phyloP scores from a whole-genome alignment of 2,797 vertebrate species.

The Adrianichthys oophorus region DNA sequence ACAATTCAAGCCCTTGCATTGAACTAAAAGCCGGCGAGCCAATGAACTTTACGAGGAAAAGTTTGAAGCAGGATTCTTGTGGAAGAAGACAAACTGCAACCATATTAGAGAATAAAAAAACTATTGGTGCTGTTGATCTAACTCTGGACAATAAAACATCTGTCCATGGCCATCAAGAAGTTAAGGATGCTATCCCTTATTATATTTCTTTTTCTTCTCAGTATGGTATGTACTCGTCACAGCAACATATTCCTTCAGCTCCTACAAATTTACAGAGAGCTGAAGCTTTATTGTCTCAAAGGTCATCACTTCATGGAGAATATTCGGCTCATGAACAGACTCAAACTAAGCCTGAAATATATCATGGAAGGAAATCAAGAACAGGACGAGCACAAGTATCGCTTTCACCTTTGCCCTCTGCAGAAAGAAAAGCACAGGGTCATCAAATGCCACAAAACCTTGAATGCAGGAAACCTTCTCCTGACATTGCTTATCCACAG shows the following conservation, averaged over 20 bases:
- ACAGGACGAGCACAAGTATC: slow-evolving; percentile 5
- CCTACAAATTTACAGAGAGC: slow-evolving; percentile 13
- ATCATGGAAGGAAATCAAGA: slow-evolving; percentile 14
- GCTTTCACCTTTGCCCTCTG: slow-evolving; percentile 18
- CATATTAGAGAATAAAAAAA: slow-evolving; percentile 37
- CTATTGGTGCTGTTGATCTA: slow-evolving; percentile 66
- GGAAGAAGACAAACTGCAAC: slow-evolving; percentile 40
- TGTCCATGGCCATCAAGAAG: slow-evolving; percentile 29
- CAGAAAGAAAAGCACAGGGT: slow-evolving; percentile 19
- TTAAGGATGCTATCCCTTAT: slow-evolving; percentile 60
- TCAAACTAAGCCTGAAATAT: slow-evolving; percentile 18
- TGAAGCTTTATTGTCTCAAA: slow-evolving; percentile 20
- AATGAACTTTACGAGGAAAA: slow-evolving; percentile 67
- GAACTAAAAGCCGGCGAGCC: slow-evolving; percentile 55
- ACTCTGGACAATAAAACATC: slow-evolving; percentile 56
- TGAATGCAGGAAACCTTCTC: slow-evolving; percentile 4
- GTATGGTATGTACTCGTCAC: slow-evolving; percentile 21
- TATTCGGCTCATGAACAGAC: slow-evolving; percentile 14
- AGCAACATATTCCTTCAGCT: slow-evolving; percentile 22
- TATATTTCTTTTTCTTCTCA: slow-evolving; percentile 15
- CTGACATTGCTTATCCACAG: slow-evolving; percentile 22
- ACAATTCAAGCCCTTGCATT: slow-evolving; percentile 14
- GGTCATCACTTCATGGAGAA: slow-evolving; percentile 6
- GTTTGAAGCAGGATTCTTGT: slow-evolving; percentile 49
- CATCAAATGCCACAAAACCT: slow-evolving; percentile 6